Evolutionary conservation across 2,113 vertebrate species (phyloP).

Genomic region (Proteles cristata): DNA sequence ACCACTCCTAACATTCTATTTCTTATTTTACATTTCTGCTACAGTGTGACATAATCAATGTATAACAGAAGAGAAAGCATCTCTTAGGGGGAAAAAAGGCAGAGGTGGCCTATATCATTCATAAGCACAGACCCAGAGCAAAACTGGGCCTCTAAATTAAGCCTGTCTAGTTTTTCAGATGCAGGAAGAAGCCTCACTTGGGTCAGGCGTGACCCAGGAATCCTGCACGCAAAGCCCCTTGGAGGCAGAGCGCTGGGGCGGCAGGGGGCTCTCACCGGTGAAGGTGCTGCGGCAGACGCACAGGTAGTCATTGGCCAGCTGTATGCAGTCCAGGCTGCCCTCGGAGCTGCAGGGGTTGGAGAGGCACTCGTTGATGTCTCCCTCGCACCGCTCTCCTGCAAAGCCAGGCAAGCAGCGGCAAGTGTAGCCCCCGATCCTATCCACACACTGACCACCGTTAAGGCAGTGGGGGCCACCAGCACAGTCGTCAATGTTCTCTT

Average conservation of each 20-base stretch:
- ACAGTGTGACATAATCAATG: background rate
- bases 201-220: background rate
- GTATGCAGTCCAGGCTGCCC: constrained; percentile 94
- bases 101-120: background rate
- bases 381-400: constrained; percentile 94
- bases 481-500: constrained; percentile 93
- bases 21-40: background rate
- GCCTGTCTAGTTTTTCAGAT: background rate
- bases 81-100: background rate
- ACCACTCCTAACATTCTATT: background rate
- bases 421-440: constrained; percentile 92
- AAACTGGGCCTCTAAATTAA: background rate
- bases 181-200: background rate
- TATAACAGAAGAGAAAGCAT: background rate
- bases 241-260: rapidly evolving
- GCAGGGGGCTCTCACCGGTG: constrained; percentile 87
- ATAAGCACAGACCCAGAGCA: background rate
- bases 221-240: no score
- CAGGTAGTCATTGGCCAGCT: constrained; percentile 91
- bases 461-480: constrained; percentile 88
- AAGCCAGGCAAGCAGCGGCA: constrained; percentile 93
- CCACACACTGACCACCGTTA: constrained; percentile 93
- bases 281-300: constrained; percentile 94
- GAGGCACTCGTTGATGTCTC: constrained; percentile 95
- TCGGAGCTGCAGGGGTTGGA: constrained; percentile 91